These are phyloP conservation scores for Anser brachyrhynchus DNA, from an alignment of 2,113 vertebrate species.

Conservation along the genomic window DNA sequence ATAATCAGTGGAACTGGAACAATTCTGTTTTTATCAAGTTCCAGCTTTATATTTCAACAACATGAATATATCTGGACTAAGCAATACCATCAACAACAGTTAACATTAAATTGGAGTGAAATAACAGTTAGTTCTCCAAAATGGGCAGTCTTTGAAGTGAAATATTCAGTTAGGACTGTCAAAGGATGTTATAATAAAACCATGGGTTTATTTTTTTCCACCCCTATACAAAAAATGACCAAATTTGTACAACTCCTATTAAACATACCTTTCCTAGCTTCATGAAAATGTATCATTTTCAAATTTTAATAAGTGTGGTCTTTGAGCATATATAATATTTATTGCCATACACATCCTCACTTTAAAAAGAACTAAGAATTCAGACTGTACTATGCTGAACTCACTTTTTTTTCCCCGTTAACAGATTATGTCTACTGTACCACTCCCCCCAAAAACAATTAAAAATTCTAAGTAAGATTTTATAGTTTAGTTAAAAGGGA, in stretches of 20 bases:
- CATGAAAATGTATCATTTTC: slow-evolving; percentile 71
- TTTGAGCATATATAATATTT: slow-evolving; percentile 67
- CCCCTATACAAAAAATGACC: slow-evolving; percentile 66
- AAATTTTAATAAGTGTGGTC: slow-evolving; percentile 73
- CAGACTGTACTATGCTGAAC: slow-evolving; percentile 67
- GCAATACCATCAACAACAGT: slow-evolving; percentile 71
- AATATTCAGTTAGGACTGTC: slow-evolving; percentile 70
- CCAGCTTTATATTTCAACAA: slow-evolving; percentile 60
- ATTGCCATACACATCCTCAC: slow-evolving; percentile 71
- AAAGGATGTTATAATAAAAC: slow-evolving; percentile 76
- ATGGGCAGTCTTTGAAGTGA: slow-evolving; percentile 71
- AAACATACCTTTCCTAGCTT: slow-evolving; percentile 69
- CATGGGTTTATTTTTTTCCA: slow-evolving; percentile 61
- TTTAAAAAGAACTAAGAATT: slow-evolving; percentile 79
- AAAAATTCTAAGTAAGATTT: slow-evolving; percentile 78
- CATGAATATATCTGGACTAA: slow-evolving; percentile 64
- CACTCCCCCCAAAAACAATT: slow-evolving; percentile 70
- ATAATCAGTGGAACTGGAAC: slow-evolving; percentile 56
- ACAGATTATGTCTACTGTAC: slow-evolving; percentile 64
- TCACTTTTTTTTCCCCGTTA: slow-evolving; percentile 44
- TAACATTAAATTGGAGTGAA: slow-evolving; percentile 73
- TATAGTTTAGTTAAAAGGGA: slow-evolving; percentile 81
- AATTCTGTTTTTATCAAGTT: slow-evolving; percentile 57
- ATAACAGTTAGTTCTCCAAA: slow-evolving; percentile 70
- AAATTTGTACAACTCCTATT: slow-evolving; percentile 77